Evolutionary conservation across 2,113 vertebrate species (phyloP).

Genomic region (Callipepla californica): DNA sequence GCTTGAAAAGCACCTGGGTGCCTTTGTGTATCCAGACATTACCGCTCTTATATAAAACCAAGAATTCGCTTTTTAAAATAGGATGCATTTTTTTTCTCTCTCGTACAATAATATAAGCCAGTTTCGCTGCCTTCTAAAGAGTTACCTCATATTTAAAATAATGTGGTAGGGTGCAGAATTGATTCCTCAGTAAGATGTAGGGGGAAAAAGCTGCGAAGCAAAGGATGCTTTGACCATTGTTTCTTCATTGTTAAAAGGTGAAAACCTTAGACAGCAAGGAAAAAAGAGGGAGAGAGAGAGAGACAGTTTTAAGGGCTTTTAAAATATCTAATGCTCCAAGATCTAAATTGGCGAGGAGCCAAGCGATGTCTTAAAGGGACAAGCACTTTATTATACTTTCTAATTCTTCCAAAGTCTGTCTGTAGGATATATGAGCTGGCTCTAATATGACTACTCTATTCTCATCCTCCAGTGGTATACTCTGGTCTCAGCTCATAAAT

Average conservation of each 20-base stretch:
- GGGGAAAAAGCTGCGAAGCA: constrained; percentile 66
- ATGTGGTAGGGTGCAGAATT: background rate
- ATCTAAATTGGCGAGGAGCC: constrained; percentile 80
- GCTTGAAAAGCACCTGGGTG: constrained; percentile 31
- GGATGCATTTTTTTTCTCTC: background rate
- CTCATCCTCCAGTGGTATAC: constrained; percentile 84
- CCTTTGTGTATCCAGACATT: background rate
- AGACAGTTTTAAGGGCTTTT: constrained; percentile 84
- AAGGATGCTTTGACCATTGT: constrained; percentile 69
- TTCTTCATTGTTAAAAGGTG: constrained; percentile 78
- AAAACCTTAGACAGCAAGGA: constrained; percentile 54
- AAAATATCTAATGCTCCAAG: constrained; percentile 82
- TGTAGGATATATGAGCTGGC: constrained; percentile 86
- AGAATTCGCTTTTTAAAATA: background rate
- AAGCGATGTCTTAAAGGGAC: constrained; percentile 83
- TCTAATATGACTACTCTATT: constrained; percentile 88
- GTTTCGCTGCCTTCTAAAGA: background rate
- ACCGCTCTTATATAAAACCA: background rate
- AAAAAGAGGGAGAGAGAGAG: background rate
- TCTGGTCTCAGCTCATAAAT: constrained; percentile 88
- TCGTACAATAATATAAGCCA: too few species aligned
- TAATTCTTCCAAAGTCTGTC: constrained; percentile 88
- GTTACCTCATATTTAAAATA: background rate
- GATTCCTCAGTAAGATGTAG: constrained; percentile 18
- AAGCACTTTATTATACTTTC: constrained; percentile 87